Evolutionary conservation across 2,113 vertebrate genomes (phyloP), one percentile per base, ranked within the genome.

Genomic region (Pteruthius melanotis): DNA sequence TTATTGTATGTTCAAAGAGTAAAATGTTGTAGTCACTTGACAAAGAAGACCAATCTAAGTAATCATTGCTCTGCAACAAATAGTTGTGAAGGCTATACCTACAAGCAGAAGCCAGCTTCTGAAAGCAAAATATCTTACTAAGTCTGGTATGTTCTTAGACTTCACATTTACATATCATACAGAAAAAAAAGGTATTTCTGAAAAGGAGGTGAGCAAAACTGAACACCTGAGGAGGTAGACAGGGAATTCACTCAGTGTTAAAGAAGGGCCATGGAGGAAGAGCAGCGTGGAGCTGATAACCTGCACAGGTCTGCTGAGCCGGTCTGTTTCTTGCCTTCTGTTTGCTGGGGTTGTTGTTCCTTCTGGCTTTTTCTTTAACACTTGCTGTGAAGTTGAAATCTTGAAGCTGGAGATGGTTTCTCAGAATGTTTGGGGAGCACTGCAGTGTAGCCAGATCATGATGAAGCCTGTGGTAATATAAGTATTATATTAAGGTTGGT

Each of bases 271-370:
- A 47, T 27, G 16, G 39, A 68, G n/a, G 37, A 57, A 42, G 42
- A 75, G 39, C 11, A 17, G 15, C 0, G 0, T 54, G 60, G 56
- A 53, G 40, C 40, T 50, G 14, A 13, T 15, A 9, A 7, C 14
- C 7, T 11, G 5, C 22, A 10, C 10, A 7, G 59, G 17, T 44
- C 27, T 80, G 10, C 60, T 2, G 8, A 45, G 37, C 19, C 39
- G n/a, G 6, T 19, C 52, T 87, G 24, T 12, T 69, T 28, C 24
- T 37, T 77, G 21, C 9, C 23, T 84, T 39, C 30, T 50, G 17
- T 57, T 89, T 37, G 6, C 6, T 77, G 49, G 35, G 6, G 5
- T 59, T 72, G 4, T 87, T 72, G 4, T 87, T 70, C 12, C 7
- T 71, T 63, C 33, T 68, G 37, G 2, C 19, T 61, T 64, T 69